A percentile compares a stretch with the other conserved stretches of the same genome.
These are phyloP conservation scores for Tupiocoris notatus DNA, from an alignment of 2,888 invertebrate species.

Conservation along the genomic window DNA sequence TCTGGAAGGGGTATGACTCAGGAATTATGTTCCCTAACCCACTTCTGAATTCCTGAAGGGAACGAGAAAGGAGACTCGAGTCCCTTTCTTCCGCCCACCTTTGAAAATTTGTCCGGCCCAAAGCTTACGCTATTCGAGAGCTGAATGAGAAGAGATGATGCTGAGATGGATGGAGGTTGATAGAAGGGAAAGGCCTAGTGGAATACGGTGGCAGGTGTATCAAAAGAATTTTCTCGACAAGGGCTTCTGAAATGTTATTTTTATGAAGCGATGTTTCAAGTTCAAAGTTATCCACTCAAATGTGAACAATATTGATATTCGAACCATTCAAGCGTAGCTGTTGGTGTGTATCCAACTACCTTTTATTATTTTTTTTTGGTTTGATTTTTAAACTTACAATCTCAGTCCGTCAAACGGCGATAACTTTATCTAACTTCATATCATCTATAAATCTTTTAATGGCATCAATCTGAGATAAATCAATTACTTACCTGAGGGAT, in stretches of 20 bases:
- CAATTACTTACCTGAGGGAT: no score
- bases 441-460: no score
- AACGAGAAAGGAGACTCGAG: background rate
- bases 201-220: background rate
- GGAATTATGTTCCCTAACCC: constrained; percentile 38
- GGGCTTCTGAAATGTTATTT: background rate
- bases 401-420: no score
- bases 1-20: constrained; percentile 34
- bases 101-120: constrained; percentile 11
- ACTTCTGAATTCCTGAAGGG: constrained; percentile 29
- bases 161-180: background rate
- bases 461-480: no score
- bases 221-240: background rate
- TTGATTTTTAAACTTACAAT: no score
- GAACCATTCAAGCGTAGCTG: no score
- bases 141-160: background rate
- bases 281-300: no score
- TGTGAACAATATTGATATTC: no score
- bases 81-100: constrained; percentile 12
- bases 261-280: no score
- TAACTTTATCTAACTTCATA: no score
- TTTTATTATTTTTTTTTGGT: no score
- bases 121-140: background rate
- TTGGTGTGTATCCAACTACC: no score
- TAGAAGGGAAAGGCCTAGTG: background rate